These are phyloP conservation scores for Hydrotaea diabolus DNA, from an alignment of 2,888 invertebrate species.

Conservation along the genomic window DNA sequence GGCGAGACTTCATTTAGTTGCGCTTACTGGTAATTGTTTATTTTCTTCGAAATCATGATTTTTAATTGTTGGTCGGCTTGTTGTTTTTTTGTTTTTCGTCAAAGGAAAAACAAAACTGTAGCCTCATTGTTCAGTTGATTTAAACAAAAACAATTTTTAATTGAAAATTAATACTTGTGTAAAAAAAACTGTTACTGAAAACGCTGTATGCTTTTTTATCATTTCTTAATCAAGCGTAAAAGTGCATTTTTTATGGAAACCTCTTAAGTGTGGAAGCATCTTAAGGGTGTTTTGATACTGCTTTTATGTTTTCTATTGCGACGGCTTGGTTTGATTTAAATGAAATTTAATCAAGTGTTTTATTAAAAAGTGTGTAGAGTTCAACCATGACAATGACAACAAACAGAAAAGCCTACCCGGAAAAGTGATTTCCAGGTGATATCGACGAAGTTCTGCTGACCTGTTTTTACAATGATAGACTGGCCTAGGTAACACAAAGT, in stretches of 20 bases:
- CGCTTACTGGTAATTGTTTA: not conserved
- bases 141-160: not conserved
- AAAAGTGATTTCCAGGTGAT: no score
- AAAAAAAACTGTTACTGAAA: not conserved
- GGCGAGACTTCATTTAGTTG: not conserved
- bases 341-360: conserved; percentile 30
- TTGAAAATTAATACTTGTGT: conserved; percentile 18
- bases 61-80: conserved; percentile 22
- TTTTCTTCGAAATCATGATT: conserved; percentile 10
- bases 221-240: conserved; percentile 19
- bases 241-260: conserved; percentile 42
- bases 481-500: no score
- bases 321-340: not conserved
- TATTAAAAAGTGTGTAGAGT: no score
- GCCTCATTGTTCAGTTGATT: not conserved
- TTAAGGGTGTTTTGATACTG: not conserved
- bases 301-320: not conserved
- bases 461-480: no score
- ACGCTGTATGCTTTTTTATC: not conserved
- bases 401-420: no score
- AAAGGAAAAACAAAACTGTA: not conserved
- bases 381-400: no score
- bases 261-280: conserved; percentile 4
- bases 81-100: not conserved
- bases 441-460: no score